These are phyloP conservation scores for Lottia scabra DNA, from an alignment of 2,888 invertebrate species.

Conservation along the genomic window DNA sequence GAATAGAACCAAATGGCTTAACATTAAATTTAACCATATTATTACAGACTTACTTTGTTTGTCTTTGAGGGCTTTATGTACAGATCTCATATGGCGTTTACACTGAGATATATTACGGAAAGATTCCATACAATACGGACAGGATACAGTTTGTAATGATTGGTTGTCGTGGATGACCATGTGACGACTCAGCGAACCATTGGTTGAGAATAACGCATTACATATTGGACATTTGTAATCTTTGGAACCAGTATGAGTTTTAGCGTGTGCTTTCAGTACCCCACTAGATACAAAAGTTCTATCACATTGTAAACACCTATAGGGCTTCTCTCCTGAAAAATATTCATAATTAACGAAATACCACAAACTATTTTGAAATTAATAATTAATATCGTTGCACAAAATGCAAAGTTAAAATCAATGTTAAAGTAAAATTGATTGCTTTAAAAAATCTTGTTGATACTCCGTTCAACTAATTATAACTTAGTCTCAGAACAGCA, in stretches of 20 bases:
- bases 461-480: too few species aligned
- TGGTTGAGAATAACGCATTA: slow-evolving; percentile 59
- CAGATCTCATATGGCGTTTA: slow-evolving; percentile 43
- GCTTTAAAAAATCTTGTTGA: too few species aligned
- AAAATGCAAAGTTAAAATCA: too few species aligned
- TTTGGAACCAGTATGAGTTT: slow-evolving; percentile 61
- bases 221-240: slow-evolving; percentile 57
- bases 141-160: slow-evolving; percentile 46
- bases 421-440: too few species aligned
- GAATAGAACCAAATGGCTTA: too few species aligned
- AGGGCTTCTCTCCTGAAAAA: slow-evolving; percentile 69
- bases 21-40: too few species aligned
- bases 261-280: slow-evolving; percentile 60
- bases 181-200: slow-evolving; percentile 62
- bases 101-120: slow-evolving; percentile 47
- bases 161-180: slow-evolving; percentile 54
- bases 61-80: slow-evolving; percentile 32
- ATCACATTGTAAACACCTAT: slow-evolving; percentile 62
- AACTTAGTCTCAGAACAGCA: too few species aligned
- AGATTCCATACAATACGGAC: slow-evolving; percentile 52
- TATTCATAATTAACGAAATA: slow-evolving; percentile 27
- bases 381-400: too few species aligned
- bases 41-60: slow-evolving; percentile 24
- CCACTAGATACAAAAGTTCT: slow-evolving; percentile 56
- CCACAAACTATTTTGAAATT: too few species aligned